A percentile compares a stretch with the other conserved stretches of the same genome.
Conservation (phyloP, 2,797 vertebrate species). For the Lepus townsendii region DNA sequence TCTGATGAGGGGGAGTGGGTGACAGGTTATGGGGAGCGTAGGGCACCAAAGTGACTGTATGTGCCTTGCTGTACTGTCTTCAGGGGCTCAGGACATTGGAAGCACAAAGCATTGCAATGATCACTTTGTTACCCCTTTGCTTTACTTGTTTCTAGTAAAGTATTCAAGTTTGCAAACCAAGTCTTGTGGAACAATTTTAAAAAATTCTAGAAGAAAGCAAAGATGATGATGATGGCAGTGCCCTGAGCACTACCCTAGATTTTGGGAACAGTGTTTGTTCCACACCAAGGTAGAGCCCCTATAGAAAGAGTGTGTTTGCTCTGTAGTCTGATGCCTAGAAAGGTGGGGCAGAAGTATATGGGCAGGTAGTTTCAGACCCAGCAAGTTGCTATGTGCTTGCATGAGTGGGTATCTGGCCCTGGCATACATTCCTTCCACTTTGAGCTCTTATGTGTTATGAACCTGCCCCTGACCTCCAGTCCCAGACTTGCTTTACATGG, state of each 20-base stretch:
- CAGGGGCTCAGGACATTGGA: not conserved
- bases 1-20: not conserved
- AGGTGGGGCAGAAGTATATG: not conserved
- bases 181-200: constrained; percentile 38
- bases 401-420: not conserved
- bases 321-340: not conserved
- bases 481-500: not conserved
- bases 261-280: not conserved
- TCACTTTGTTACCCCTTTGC: not conserved
- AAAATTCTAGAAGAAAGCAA: constrained; percentile 8
- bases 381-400: not conserved
- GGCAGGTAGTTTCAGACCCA: not conserved
- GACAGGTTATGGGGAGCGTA: not conserved
- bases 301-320: not conserved
- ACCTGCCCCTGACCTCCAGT: not conserved
- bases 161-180: constrained; percentile 3
- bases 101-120: not conserved
- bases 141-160: constrained; percentile 1
- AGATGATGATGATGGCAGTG: not conserved
- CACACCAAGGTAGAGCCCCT: not conserved
- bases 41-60: not conserved
- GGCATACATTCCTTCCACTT: not conserved
- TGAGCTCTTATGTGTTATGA: not conserved
- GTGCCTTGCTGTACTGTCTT: not conserved
- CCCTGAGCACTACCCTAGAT: not conserved